Evolutionary conservation across 2,888 invertebrate species (phyloP).

Genomic region (Drosophila paramelanica): DNA sequence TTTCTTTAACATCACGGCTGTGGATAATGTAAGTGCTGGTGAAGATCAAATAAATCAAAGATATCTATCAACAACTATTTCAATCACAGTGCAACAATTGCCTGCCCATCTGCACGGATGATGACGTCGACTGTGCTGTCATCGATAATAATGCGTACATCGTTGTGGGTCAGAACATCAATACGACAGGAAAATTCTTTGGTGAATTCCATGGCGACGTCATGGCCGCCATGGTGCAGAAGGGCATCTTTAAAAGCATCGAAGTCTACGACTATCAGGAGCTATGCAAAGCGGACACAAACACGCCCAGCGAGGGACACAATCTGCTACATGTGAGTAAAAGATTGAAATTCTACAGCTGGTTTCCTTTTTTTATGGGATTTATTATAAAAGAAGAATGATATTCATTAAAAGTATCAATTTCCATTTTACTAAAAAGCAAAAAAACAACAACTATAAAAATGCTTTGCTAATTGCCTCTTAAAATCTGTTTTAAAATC

Average conservation of each 20-base stretch:
- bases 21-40: constrained; percentile 83
- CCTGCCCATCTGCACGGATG: constrained; percentile 87
- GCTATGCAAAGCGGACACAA: constrained; percentile 87
- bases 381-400: too few relatives aligned
- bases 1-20: constrained; percentile 89
- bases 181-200: constrained; percentile 93
- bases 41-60: background rate
- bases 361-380: too few relatives aligned
- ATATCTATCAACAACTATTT: background rate
- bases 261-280: constrained; percentile 95
- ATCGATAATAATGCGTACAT: constrained; percentile 96
- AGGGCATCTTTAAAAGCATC: constrained; percentile 90
- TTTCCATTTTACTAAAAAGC: too few relatives aligned
- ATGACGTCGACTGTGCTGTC: constrained; percentile 92
- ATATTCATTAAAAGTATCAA: too few relatives aligned
- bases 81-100: constrained; percentile 85
- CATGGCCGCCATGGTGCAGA: constrained; percentile 90
- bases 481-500: too few relatives aligned
- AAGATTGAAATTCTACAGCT: background rate
- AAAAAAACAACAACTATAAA: too few relatives aligned
- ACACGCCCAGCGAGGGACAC: constrained; percentile 79
- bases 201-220: constrained; percentile 91
- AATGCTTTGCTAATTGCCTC: too few relatives aligned
- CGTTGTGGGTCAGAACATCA: constrained; percentile 87
- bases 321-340: constrained; percentile 77